A percentile compares a stretch with the other conserved stretches of the same genome.
Evolutionary conservation across 2,888 invertebrate genomes (phyloP).

Genomic region (Neoscelio sp.): DNA sequence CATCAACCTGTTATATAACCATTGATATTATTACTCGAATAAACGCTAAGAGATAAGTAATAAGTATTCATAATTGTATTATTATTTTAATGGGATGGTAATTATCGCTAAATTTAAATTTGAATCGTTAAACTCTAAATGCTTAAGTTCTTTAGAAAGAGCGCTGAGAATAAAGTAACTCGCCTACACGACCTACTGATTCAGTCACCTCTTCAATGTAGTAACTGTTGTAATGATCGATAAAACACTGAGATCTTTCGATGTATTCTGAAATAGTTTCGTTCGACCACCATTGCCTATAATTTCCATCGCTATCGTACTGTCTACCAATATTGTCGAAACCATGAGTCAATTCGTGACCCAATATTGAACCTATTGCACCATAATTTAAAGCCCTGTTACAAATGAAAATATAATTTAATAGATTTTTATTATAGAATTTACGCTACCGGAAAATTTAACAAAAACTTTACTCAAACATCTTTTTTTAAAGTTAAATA

Average conservation of each 20-base stretch:
- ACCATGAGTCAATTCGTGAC: constrained; percentile 88
- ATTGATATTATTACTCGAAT: constrained; percentile 19
- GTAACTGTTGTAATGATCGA: constrained; percentile 91
- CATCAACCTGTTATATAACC: constrained; percentile 72
- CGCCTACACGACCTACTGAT: background rate
- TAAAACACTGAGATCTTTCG: constrained; percentile 91
- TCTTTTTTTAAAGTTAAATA: no score
- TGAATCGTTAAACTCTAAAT: background rate
- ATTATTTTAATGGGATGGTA: constrained; percentile 1
- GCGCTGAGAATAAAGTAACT: background rate
- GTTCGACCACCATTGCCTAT: constrained; percentile 96
- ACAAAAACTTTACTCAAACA: no score
- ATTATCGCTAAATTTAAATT: constrained; percentile 13
- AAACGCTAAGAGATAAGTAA: background rate
- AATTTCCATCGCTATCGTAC: constrained; percentile 93
- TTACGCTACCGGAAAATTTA: no score
- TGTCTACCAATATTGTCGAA: constrained; percentile 89
- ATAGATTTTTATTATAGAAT: constrained; percentile 28
- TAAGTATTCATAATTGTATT: constrained; percentile 8
- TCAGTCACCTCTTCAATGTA: constrained; percentile 85
- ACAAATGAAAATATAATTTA: constrained; percentile 71
- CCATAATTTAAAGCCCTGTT: constrained; percentile 92
- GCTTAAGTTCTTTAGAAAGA: background rate
- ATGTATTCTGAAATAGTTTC: constrained; percentile 90
- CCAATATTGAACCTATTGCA: constrained; percentile 90